Evolutionary conservation across 2,113 vertebrate genomes (phyloP).

Genomic region (Cyanoderma ruficeps): DNA sequence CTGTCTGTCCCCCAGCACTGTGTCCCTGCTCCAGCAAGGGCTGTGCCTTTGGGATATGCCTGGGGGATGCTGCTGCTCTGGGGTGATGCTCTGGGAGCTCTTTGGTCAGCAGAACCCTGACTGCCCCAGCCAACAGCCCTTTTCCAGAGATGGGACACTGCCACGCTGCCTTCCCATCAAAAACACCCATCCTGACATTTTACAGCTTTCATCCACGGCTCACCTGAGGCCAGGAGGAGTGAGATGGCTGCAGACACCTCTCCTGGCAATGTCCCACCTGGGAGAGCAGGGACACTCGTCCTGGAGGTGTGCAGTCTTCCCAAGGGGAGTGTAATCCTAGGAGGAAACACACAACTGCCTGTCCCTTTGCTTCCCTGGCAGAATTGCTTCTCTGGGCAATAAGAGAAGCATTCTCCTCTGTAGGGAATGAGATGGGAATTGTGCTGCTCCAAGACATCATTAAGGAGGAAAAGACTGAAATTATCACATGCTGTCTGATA

Average conservation of each 20-base stretch:
- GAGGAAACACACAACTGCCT: background rate
- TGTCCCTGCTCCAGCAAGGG: background rate
- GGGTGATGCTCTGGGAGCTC: background rate
- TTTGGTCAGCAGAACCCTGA: background rate
- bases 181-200: accelerated
- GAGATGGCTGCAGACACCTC: background rate
- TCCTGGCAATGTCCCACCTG: accelerated
- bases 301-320: accelerated
- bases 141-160: background rate
- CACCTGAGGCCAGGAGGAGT: background rate
- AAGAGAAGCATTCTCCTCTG: background rate
- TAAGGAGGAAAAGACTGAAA: background rate
- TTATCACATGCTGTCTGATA: background rate
- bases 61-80: background rate
- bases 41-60: background rate
- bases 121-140: background rate
- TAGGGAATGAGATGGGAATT: background rate
- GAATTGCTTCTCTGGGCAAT: background rate
- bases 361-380: background rate
- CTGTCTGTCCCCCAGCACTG: accelerated
- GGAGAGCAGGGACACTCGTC: accelerated
- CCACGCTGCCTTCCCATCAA: background rate
- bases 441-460: background rate
- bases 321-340: accelerated
- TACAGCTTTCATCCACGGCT: background rate